Evolutionary conservation across 2,888 invertebrate species (phyloP).

Genomic region (Cerastis leucographa): DNA sequence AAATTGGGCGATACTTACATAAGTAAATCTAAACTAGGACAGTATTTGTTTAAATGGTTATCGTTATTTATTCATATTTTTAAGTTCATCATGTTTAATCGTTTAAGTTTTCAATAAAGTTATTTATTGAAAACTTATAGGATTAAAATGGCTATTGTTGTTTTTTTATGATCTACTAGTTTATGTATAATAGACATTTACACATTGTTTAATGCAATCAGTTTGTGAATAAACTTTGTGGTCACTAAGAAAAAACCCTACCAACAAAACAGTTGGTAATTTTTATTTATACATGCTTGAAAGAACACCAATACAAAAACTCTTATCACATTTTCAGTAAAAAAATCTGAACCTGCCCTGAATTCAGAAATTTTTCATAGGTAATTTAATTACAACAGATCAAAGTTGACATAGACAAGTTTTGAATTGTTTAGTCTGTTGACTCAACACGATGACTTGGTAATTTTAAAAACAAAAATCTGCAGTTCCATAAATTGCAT

Average conservation of each 20-base stretch:
- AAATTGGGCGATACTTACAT: background rate
- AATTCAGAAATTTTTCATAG: too few species aligned
- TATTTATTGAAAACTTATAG: background rate
- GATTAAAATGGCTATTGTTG: background rate
- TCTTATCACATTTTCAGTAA: too few species aligned
- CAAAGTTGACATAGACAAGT: too few species aligned
- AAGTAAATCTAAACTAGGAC: background rate
- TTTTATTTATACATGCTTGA: background rate
- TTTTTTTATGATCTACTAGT: conserved; percentile 3
- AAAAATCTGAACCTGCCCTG: too few species aligned
- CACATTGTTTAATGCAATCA: background rate
- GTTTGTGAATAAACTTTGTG: conserved; percentile 12
- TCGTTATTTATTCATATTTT: conserved; percentile 22
- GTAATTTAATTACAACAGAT: too few species aligned
- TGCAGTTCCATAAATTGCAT: too few species aligned
- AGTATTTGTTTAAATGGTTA: background rate
- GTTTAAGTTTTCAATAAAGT: too few species aligned
- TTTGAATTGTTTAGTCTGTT: too few species aligned
- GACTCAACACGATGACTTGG: too few species aligned
- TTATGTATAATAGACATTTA: background rate
- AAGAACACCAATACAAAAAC: too few species aligned
- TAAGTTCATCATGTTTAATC: background rate
- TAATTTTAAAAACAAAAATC: too few species aligned
- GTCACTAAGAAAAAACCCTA: background rate
- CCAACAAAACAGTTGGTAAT: background rate